Base-by-base conservation (phyloP, 1,140 invertebrate species). In the Eumaeus atala region DNA sequence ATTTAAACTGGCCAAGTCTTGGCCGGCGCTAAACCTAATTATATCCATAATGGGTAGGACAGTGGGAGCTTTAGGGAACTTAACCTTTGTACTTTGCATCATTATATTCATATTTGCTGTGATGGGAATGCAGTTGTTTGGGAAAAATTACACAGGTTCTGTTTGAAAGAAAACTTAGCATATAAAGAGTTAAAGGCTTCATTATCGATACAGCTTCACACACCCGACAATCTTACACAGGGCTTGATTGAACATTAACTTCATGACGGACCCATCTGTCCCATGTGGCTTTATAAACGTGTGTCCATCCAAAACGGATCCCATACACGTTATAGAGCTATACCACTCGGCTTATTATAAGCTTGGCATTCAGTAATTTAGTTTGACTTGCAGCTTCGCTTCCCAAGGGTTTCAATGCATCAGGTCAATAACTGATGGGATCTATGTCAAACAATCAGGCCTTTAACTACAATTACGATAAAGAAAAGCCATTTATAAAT, bases 61-160 rank as follows among this genome's bases (percentile, higher is more conserved):
- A 33, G 95, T 99, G 89, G 97, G 97, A 75, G 97, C 97, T 74
- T 91, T 99, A 88, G 97, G 97, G 90, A 99, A 98, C 90, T 90
- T 99, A 84, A 98, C 96, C 65, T 97, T 98, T 90, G 96, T 98
- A 68, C 91, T 98, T 80, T 97, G 94, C 84, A 98, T 99, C 89
- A 98, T 99, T 87, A 97, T 98, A 90, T 98, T 98, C 91, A 99
- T 99, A 87, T 99, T 98, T 87, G 97, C 97, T 81, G 97, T 99
- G 66, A 98, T 99, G 96, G 97, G 97, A 64, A 98, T 98, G 95
- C 97, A 98, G 88, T 92, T 99, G 64, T 98, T 99, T 90, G 96
- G 96, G 67, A 95, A 96, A 83, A 95, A 96, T 82, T 98, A 98
- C 82, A 92, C 91, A 89, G 93, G 94, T 95, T 88, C 78, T 73